Conservation (phyloP, 2,888 invertebrate genomes). For the Eristalis tenax region DNA sequence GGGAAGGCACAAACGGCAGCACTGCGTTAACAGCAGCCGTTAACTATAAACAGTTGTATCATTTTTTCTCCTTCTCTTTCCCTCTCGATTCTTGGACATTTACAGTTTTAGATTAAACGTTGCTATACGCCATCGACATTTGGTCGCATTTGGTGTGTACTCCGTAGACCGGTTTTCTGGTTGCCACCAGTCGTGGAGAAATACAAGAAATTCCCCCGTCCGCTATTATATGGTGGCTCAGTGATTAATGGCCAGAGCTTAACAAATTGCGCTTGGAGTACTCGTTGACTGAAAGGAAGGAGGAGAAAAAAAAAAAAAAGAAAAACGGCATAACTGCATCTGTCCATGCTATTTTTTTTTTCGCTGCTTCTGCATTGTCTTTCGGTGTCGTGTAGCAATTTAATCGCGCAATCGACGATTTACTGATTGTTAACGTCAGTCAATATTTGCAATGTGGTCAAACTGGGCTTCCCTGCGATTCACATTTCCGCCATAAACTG, state of each 20-base stretch:
- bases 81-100: conserved; percentile 24
- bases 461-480: neutral
- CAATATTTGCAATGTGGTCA: conserved; percentile 48
- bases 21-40: conserved; percentile 54
- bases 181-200: neutral
- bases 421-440: conserved; percentile 42
- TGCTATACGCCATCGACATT: conserved; percentile 46
- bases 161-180: conserved; percentile 58
- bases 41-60: conserved; percentile 67
- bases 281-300: conserved; percentile 17
- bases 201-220: conserved; percentile 30
- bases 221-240: conserved; percentile 48
- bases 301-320: neutral
- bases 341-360: neutral
- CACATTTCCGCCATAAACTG: neutral
- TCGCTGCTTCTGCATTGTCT: neutral
- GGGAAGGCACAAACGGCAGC: conserved; percentile 20
- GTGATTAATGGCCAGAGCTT: conserved; percentile 69
- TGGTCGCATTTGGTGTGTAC: conserved; percentile 52
- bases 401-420: conserved; percentile 55
- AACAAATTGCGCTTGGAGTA: conserved; percentile 60
- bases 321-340: neutral
- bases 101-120: conserved; percentile 63
- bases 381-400: conserved; percentile 22
- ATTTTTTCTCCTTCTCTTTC: conserved; percentile 17